Conservation (phyloP, 2,113 vertebrate genomes). For the Girardinichthys multiradiatus region DNA sequence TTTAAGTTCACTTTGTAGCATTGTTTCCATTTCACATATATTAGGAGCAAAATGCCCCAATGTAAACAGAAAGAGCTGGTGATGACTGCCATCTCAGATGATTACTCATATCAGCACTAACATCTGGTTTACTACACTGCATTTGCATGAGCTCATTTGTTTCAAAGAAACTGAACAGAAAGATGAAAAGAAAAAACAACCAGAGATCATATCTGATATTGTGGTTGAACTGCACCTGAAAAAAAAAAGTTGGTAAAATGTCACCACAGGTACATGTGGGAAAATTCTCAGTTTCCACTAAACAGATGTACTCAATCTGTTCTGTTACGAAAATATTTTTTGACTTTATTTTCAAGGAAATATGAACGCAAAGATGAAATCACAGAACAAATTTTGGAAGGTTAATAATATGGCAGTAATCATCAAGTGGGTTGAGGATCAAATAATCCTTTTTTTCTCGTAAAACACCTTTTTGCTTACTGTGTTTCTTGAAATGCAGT, state of each 20-base stretch:
- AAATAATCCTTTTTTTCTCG: neutral
- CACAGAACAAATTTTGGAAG: neutral
- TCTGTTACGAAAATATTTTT: neutral
- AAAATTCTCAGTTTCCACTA: neutral
- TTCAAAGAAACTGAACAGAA: neutral
- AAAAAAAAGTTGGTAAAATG: neutral
- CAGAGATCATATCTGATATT: neutral
- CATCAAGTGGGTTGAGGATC: neutral
- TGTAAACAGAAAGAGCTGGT: neutral
- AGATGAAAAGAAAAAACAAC: neutral
- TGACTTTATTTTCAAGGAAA: neutral
- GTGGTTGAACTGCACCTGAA: neutral
- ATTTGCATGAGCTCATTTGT: neutral
- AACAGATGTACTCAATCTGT: neutral
- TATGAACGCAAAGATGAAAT: neutral
- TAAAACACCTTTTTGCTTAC: neutral
- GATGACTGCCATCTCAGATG: neutral
- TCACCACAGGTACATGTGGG: neutral
- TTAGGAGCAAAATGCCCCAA: too few species aligned
- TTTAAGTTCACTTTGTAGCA: too few species aligned
- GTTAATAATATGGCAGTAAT: neutral
- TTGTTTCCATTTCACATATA: too few species aligned
- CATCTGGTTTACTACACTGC: neutral
- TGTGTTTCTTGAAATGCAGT: neutral
- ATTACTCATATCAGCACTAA: neutral